Conservation (phyloP, 2,797 vertebrate genomes). For the Chromis chromis region DNA sequence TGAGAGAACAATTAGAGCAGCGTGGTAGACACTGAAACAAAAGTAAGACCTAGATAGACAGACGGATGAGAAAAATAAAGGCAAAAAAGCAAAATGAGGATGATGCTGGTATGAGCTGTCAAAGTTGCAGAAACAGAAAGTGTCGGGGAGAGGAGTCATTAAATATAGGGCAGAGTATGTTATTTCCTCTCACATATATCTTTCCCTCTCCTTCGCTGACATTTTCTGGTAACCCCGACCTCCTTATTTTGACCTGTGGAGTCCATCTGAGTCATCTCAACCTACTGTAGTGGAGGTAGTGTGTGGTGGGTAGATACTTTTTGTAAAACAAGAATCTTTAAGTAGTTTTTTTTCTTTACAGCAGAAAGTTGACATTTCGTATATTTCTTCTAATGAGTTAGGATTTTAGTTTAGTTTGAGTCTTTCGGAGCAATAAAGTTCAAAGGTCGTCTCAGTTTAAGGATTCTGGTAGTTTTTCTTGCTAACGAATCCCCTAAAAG, state of each 20-base stretch:
- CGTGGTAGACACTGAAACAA: slow-evolving; percentile 28
- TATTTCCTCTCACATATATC: slow-evolving; percentile 4
- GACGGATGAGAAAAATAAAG: slow-evolving; percentile 11
- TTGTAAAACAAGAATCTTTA: neutral
- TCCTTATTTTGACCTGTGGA: slow-evolving; percentile 14
- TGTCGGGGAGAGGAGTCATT: slow-evolving; percentile 21
- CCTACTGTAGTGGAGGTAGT: neutral
- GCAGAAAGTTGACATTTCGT: too few species aligned
- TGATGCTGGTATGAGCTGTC: slow-evolving; percentile 19
- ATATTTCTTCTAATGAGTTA: too few species aligned
- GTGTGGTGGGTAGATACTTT: neutral
- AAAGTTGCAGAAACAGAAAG: slow-evolving; percentile 29
- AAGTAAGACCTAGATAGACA: slow-evolving; percentile 27
- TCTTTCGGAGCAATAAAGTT: too few species aligned
- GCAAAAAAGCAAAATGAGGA: slow-evolving; percentile 14
- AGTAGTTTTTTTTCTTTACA: too few species aligned
- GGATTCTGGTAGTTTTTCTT: too few species aligned
- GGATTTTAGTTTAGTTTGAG: too few species aligned
- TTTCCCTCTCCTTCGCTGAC: slow-evolving; percentile 9
- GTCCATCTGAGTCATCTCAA: neutral
- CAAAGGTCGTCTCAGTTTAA: too few species aligned
- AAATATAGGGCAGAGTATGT: slow-evolving; percentile 17
- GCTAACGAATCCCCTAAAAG: neutral
- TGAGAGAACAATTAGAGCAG: slow-evolving; percentile 73
- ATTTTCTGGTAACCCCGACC: slow-evolving; percentile 26